These are phyloP conservation scores for Lasioglossum baleicum DNA, from an alignment of 1,140 invertebrate species.

Conservation along the genomic window DNA sequence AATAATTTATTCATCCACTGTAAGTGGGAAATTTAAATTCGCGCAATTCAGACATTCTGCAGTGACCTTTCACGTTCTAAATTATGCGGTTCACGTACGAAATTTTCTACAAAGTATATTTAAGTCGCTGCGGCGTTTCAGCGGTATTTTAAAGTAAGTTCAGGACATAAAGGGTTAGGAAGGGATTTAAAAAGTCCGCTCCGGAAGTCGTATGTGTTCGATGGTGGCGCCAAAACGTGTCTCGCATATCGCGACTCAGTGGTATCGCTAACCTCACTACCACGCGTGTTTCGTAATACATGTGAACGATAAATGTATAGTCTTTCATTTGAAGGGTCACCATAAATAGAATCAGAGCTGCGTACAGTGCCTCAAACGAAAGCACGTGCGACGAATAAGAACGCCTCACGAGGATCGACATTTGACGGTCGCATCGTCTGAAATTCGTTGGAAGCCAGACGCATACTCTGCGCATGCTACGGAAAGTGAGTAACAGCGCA, in stretches of 20 bases:
- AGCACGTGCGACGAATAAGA: not conserved
- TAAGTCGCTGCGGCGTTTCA: no score
- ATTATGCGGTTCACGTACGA: no score
- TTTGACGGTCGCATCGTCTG: not conserved
- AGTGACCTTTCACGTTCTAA: no score
- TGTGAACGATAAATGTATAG: not conserved
- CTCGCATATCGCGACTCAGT: slow-evolving; percentile 9
- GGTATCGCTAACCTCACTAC: not conserved
- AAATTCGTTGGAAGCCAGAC: not conserved
- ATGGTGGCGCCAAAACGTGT: slow-evolving; percentile 36
- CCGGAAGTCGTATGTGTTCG: slow-evolving; percentile 23
- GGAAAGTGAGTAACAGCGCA: slow-evolving; percentile 41
- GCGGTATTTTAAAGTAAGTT: no score
- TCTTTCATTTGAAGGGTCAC: not conserved
- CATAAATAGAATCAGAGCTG: no score
- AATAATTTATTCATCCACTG: no score
- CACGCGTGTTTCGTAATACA: slow-evolving; percentile 21
- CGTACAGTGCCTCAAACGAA: no score
- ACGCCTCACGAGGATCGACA: not conserved
- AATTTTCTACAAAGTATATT: no score
- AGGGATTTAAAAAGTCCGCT: slow-evolving; percentile 53
- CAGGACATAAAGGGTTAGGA: not conserved
- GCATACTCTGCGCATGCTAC: slow-evolving; percentile 40
- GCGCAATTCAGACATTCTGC: no score
- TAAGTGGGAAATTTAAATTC: no score